phyloP scores from a whole-genome alignment of 1,140 invertebrate genomes.

The Brachionus koreanus region DNA sequence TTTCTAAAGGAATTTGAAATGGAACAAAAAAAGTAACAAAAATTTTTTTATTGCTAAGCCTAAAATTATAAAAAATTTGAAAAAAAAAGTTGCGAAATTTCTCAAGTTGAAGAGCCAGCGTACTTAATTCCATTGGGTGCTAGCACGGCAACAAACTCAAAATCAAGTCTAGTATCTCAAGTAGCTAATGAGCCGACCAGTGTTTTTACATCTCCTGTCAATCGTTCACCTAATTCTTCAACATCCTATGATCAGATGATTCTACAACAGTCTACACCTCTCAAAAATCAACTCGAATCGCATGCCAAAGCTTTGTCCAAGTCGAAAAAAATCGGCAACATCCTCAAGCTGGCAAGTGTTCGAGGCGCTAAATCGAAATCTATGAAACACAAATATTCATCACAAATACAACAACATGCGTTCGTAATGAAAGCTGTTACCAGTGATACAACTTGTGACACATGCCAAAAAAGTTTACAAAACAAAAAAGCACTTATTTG shows the following conservation, averaged over 20 bases:
- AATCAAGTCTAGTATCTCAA: neutral
- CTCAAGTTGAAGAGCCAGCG: neutral
- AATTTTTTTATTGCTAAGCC: neutral
- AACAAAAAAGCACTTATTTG: slow-evolving; percentile 16
- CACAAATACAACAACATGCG: slow-evolving; percentile 21
- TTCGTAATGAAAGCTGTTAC: neutral
- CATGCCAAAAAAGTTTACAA: slow-evolving; percentile 19
- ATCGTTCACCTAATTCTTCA: neutral
- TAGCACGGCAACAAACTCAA: neutral
- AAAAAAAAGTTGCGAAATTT: neutral
- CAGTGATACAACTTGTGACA: neutral
- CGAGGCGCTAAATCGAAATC: slow-evolving; percentile 40
- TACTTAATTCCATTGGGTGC: slow-evolving; percentile 1
- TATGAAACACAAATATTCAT: slow-evolving; percentile 31
- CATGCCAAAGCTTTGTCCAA: slow-evolving; percentile 27
- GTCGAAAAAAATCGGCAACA: slow-evolving; percentile 37
- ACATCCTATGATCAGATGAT: neutral
- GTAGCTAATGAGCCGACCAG: neutral
- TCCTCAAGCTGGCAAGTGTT: slow-evolving; percentile 30
- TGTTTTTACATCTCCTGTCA: neutral
- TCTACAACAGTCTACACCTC: slow-evolving; percentile 17
- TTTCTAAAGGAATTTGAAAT: slow-evolving; percentile 39
- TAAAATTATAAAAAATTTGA: neutral
- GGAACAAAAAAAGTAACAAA: neutral
- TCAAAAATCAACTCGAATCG: neutral